These are phyloP conservation scores for Taphrorychus bicolor DNA, from an alignment of 2,888 invertebrate species.

Conservation along the genomic window DNA sequence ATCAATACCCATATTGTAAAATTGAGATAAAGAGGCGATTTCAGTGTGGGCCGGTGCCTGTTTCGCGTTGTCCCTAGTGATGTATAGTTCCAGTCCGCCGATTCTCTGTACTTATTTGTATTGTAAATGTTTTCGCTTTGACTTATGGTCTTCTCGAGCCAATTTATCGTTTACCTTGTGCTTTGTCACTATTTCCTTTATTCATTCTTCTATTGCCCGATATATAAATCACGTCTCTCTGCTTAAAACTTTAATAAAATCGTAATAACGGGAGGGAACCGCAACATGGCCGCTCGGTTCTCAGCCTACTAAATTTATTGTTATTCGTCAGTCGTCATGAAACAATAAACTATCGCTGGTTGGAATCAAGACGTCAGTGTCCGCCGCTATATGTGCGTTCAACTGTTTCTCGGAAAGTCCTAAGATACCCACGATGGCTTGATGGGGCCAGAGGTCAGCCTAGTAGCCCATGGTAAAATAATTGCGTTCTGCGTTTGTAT, in stretches of 20 bases:
- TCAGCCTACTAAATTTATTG: slow-evolving; percentile 34
- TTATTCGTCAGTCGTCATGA: slow-evolving; percentile 34
- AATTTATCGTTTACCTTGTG: slow-evolving; percentile 11
- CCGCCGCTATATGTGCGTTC: slow-evolving; percentile 21
- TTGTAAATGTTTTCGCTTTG: slow-evolving; percentile 43
- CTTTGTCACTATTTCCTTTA: slow-evolving; percentile 12
- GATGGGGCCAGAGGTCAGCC: slow-evolving; percentile 38
- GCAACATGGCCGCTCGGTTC: slow-evolving; percentile 33
- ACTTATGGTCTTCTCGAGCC: slow-evolving; percentile 30
- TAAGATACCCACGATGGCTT: slow-evolving; percentile 39
- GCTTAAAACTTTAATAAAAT: slow-evolving; percentile 24
- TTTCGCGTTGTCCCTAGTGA: slow-evolving; percentile 49
- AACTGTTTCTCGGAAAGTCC: slow-evolving; percentile 38
- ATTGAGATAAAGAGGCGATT: slow-evolving; percentile 50
- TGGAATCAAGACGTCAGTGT: slow-evolving; percentile 41
- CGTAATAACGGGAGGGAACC: slow-evolving; percentile 15
- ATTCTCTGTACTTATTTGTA: slow-evolving; percentile 51
- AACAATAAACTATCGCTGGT: slow-evolving; percentile 41
- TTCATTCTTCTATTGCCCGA: not conserved
- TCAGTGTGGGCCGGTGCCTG: slow-evolving; percentile 50
- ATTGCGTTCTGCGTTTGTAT: slow-evolving; percentile 14
- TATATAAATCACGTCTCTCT: slow-evolving; percentile 21
- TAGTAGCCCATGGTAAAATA: slow-evolving; percentile 40
- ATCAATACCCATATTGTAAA: slow-evolving; percentile 51
- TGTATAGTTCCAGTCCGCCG: slow-evolving; percentile 46